Base-by-base conservation (phyloP, 2,797 vertebrate species). In the Paedocypris micromegethes region DNA sequence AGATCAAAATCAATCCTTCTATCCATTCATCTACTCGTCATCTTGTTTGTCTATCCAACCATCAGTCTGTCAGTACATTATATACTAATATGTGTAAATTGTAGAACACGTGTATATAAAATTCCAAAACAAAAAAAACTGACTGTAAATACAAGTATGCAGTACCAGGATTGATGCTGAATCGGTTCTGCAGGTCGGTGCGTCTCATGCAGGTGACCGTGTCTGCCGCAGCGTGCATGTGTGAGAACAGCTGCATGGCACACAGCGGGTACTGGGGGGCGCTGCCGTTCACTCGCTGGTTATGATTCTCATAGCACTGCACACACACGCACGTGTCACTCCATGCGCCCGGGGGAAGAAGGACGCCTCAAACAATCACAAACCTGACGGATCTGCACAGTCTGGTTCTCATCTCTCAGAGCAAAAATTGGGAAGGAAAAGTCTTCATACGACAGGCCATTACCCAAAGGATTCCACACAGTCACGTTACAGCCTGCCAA, bases 181-280 rank as follows among this genome's bases (percentile, higher is more conserved):
- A 93, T 71, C 86, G 86, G 82, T 77, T 89, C 77, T 92, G 92
- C 67, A 93, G 87, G 78, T 84, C 83, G 5, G 89, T 95, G 49
- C 96, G 92, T 2, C 95, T 87, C 93, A 98, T 98, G 84, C 96
- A 98, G 70, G 92, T 97, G 52, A 89, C 91, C 0, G 94, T 96
- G 88, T 93, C 87, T 5, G 90, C 90, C 68, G 94, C 96, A 0
- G 94, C 96, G 0, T 92, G 92, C 96, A 98, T 98, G 88, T 95
- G 95, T 0, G 95, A 91, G 77, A 80, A 93, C 0, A 98, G 92
- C 91, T 98, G 92, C 94, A 98, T 93, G 61, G 96, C 94, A 0
- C 96, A 98, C 3, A 98, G 90, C 0, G 96, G 96, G 74, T 93
- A 93, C 62, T 57, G 48, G 0, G 94, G 94, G 0, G 9, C 62